Evolutionary conservation across 1,140 invertebrate genomes (phyloP).

Genomic region (Trichogramma pretiosum): DNA sequence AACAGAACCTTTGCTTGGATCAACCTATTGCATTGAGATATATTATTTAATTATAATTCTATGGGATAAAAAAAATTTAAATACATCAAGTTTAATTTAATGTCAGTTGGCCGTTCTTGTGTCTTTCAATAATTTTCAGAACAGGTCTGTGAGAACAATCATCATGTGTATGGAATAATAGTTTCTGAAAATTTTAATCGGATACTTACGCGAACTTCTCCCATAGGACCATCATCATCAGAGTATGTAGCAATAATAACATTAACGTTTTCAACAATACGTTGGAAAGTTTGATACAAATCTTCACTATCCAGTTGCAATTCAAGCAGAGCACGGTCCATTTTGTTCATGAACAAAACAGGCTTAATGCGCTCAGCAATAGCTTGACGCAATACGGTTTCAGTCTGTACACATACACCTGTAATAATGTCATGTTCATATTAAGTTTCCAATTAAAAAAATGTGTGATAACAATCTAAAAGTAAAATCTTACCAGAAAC

Average conservation of each 20-base stretch:
- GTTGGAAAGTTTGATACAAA: conserved; percentile 98
- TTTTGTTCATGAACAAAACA: conserved; percentile 99
- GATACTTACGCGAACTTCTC: conserved; percentile 79
- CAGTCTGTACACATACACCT: conserved; percentile 99
- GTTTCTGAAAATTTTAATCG: background rate
- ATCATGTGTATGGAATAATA: conserved; percentile 25
- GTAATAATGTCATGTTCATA: conserved; percentile 21
- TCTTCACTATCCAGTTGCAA: conserved; percentile 93
- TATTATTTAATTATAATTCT: too few relatives aligned
- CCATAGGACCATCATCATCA: conserved; percentile 96
- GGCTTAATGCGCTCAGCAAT: conserved; percentile 99
- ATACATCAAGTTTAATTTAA: background rate
- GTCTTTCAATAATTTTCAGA: conserved; percentile 34
- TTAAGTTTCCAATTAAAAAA: background rate
- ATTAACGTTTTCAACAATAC: conserved; percentile 99
- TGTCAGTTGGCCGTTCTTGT: conserved; percentile 35
- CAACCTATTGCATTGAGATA: too few relatives aligned
- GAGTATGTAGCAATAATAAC: conserved; percentile 99
- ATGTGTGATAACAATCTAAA: conserved; percentile 8
- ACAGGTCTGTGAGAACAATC: conserved; percentile 43
- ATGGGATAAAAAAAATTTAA: background rate
- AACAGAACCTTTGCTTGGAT: conserved; percentile 95
- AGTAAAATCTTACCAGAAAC: conserved; percentile 71
- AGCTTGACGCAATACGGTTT: conserved; percentile 96
- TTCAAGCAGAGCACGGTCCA: conserved; percentile 95